Base-by-base conservation (phyloP, 2,888 invertebrate genomes). In the Ferdinandea cuprea region DNA sequence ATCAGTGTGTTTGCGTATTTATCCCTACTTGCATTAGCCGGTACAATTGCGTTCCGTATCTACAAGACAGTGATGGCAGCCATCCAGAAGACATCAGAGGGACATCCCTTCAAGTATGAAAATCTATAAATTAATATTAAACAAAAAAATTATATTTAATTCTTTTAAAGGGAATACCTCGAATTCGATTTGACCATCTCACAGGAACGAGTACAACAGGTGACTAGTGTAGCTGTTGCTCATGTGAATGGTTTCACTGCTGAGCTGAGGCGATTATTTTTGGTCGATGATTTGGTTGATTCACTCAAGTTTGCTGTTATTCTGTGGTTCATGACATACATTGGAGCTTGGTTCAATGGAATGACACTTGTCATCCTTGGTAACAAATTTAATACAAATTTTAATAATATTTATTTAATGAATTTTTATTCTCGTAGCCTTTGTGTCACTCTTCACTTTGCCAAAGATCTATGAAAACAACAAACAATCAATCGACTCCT, bases 301-400 rank as follows among this genome's bases (percentile, higher is more conserved):
- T 97, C 97, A 86, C 93, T 97, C 89, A 97, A 99, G 94, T 99
- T 99, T 92, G 98, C 96, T 87, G 95, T 98, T 87, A 93, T 98
- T 89, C 93, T 99, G 91, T 99, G 98, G 98, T 95, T 96, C 89
- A 94, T 99, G 92, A 99, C 99, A 83, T 99, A 99, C 92, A 93
- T 99, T 89, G 99, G 99, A 89, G 95, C 98, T 88, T 99, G 98
- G 97, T 99, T 99, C 94, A 99, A 99, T 92, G 99, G 99, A 92
- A 97, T 99, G 95, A 98, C 99, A 87, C 95, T 99, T 88, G 95
- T 99, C 90, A 98, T 99, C 90, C 94, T 99, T 90, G 96, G 98
- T 98, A 91, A 68, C 61, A 19, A 50, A 32, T 42, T 9, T 2
- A 11, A 37, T 40, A 8, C 5, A 15, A 66, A 86, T 56, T 74